These are phyloP conservation scores for Corythornis madagascariensis DNA, from an alignment of 2,113 vertebrate genomes.

Conservation along the genomic window DNA sequence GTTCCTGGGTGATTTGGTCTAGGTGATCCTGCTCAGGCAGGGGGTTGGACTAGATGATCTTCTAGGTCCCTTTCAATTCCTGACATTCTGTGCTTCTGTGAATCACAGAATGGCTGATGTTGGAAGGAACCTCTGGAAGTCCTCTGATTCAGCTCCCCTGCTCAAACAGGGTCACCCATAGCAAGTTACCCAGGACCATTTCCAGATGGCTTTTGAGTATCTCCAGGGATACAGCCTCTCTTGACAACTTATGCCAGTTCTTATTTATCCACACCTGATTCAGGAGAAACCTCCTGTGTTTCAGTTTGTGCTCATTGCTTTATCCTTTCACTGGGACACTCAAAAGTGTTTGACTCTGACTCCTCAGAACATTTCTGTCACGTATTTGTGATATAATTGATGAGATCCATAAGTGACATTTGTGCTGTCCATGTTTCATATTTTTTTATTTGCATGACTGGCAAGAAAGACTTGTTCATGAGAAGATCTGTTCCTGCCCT, in stretches of 20 bases:
- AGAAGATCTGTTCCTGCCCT: background rate
- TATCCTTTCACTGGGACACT: background rate
- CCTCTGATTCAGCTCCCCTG: background rate
- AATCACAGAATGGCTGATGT: background rate
- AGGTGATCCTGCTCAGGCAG: too few species aligned
- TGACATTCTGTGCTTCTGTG: too few species aligned
- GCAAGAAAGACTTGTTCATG: background rate
- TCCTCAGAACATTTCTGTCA: background rate
- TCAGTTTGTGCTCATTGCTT: background rate
- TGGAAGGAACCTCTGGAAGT: background rate
- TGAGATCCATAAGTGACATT: too few species aligned
- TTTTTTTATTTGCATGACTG: background rate
- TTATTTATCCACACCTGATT: background rate
- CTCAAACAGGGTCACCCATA: background rate
- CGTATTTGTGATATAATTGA: background rate
- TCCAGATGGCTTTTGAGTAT: background rate
- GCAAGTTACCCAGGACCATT: background rate
- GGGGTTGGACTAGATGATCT: too few species aligned
- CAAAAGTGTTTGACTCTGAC: background rate
- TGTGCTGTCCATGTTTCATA: background rate
- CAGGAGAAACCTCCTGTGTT: background rate
- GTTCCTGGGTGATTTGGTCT: too few species aligned
- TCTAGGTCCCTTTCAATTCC: too few species aligned
- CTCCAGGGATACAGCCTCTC: rapidly evolving
- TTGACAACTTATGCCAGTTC: background rate